Evolutionary conservation across 2,113 vertebrate genomes (phyloP), one percentile per base, ranked within the genome.

Genomic region (Calonectris borealis): DNA sequence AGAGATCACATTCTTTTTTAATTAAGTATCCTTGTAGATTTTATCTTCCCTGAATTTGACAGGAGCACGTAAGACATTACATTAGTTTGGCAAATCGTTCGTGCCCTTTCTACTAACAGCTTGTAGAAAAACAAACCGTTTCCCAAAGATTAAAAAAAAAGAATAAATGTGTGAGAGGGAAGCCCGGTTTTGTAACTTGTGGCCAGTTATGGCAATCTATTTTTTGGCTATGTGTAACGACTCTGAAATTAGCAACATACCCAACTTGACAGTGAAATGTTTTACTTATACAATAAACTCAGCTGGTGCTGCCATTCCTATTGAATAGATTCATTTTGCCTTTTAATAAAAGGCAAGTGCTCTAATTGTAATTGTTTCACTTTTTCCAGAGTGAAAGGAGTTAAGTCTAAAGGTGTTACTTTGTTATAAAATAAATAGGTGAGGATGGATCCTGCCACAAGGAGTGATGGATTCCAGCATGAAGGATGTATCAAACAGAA

Each of bases 11-110:
- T 75, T 75, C 77, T 91, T 72, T 82, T 93, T 76, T 60, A 95
- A 91, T 93, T 89, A 96, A 86, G 80, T 84, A 87, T 64, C 61
- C 92, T 42, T 91, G 93, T 94, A 97, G 93, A 96, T 96, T 82
- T 93, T 96, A 96, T 95, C 94, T 95, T 60, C 38, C 70, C 70
- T 27, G 66, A 52, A 48, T 79, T 95, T 95, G 90, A 94, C 91
- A 72, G 70, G 70, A 95, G 44, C 66, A 9, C 79, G 0, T 29
- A n/a, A 95, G 88, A 26, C 65, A 12, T 62, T 78, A 51, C 77
- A 40, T 55, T 44, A 69, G 49, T 25, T 70, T 84, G 84, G 81
- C 90, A 68, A 79, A 60, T 36, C 4, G 3, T 34, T 65, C 27
- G 12, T 73, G 52, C 92, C 58, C 78, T 91, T 79, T 38, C 57